phyloP scores from a whole-genome alignment of 2,888 invertebrate species.

The Caenorhabditis zanzibari region DNA sequence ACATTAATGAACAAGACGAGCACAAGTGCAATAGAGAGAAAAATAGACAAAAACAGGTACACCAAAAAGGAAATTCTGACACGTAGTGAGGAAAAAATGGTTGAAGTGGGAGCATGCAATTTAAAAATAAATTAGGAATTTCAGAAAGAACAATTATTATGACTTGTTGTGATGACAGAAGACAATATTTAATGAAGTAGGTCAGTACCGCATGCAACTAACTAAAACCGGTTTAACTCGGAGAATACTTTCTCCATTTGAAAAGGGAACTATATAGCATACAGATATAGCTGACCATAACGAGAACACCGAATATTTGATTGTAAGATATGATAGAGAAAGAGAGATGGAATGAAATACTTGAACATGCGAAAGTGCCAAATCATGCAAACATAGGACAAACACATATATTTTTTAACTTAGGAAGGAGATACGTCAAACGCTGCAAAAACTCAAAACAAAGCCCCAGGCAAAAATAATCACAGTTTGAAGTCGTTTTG shows the following conservation, averaged over 20 bases:
- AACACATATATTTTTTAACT: conserved; percentile 28
- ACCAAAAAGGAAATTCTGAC: conserved; percentile 41
- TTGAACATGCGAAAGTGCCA: background rate
- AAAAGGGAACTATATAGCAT: background rate
- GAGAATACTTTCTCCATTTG: conserved; percentile 2
- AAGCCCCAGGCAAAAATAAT: conserved; percentile 65
- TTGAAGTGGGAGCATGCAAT: conserved; percentile 47
- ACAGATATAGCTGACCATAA: conserved; percentile 14
- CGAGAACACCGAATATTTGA: conserved; percentile 14
- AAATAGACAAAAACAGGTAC: conserved; percentile 40
- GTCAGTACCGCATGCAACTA: conserved; percentile 49
- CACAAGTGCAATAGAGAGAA: conserved; percentile 26
- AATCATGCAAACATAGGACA: conserved; percentile 27
- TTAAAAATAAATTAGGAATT: conserved; percentile 33
- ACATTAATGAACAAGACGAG: conserved; percentile 39
- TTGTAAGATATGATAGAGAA: conserved; percentile 23
- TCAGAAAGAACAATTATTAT: conserved; percentile 19
- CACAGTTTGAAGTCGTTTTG: conserved; percentile 83
- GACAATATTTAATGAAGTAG: conserved; percentile 34
- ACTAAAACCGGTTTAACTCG: conserved; percentile 26
- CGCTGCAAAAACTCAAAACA: conserved; percentile 48
- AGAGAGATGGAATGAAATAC: conserved; percentile 1
- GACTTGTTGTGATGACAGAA: conserved; percentile 28
- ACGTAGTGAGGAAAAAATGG: conserved; percentile 44
- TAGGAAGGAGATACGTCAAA: conserved; percentile 17